A percentile compares a stretch with the other conserved stretches of the same genome.
phyloP scores from a whole-genome alignment of 1,140 invertebrate species.

The Planococcus citri region DNA sequence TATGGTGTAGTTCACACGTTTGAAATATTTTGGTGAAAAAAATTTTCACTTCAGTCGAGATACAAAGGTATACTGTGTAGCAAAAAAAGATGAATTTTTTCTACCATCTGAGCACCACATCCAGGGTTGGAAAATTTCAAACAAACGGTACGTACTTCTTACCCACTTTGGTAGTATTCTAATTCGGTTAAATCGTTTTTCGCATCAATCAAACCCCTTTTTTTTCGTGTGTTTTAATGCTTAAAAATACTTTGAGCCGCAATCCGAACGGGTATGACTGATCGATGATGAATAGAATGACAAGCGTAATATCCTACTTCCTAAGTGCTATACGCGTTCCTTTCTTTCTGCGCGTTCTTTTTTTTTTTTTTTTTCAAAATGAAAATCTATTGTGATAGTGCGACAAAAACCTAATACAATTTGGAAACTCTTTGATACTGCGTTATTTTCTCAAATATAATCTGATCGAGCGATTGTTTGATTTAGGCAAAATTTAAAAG shows the following conservation, averaged over 20 bases:
- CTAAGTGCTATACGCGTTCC: background rate
- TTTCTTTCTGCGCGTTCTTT: too few species aligned
- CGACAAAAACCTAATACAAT: conserved; percentile 15
- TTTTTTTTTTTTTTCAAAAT: background rate
- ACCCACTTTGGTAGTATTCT: background rate
- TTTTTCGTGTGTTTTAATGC: background rate
- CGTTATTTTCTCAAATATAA: conserved; percentile 10
- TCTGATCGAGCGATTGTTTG: conserved; percentile 2
- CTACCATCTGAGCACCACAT: background rate
- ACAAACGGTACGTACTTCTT: too few species aligned
- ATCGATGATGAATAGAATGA: conserved; percentile 19
- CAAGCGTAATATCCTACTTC: conserved; percentile 11
- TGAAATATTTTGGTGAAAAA: too few species aligned
- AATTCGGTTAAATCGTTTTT: conserved; percentile 18
- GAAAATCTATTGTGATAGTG: background rate
- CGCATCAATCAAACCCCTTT: conserved; percentile 16
- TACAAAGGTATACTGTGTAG: too few species aligned
- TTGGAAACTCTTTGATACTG: conserved; percentile 14
- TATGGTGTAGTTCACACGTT: too few species aligned
- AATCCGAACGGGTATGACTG: conserved; percentile 11
- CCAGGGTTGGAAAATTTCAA: background rate
- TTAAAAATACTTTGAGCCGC: conserved; percentile 4
- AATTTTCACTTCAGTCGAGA: too few species aligned
- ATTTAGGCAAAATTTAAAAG: conserved; percentile 4
- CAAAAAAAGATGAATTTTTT: background rate